Base-by-base conservation (phyloP, 2,113 vertebrate species). In the Labrus mixtus region DNA sequence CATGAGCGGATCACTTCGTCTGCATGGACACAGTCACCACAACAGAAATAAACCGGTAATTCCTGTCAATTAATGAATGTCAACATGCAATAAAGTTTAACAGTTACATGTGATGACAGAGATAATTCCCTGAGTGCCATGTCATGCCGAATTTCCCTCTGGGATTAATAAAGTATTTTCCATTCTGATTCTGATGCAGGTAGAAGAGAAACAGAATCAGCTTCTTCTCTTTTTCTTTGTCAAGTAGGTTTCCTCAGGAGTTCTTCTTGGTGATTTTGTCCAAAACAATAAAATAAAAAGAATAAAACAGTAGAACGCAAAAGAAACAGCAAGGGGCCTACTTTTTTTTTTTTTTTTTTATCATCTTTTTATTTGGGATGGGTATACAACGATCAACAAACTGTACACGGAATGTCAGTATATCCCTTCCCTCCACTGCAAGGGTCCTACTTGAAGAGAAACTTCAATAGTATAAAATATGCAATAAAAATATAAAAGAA, bases 31-130 rank as follows among this genome's bases (percentile, higher is more conserved):
- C 19, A 23, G 37, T 25, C 43, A 59, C 39, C 33, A n/a, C 55
- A n/a, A 11, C 22, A 25, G 23, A 41, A 54, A 59, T 16, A 37
- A 1, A 45, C 9, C 25, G 17, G 39, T 76, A 39, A 17, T 73
- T 59, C 12, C n/a, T 54, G 41, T 56, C 39, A 20, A 61, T 41
- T 43, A 54, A 17, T 4, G 58, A 22, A 56, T n/a, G 37, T 46
- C 19, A 56, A 59, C n/a, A 54, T 54, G 45, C 11, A 61, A n/a
- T 67, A 39, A 75, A 43, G 37, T 36, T 73, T 36, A 51, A 39
- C 8, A 12, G 6, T 54, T 68, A 17, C 20, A 39, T 51, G 51
- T 9, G 36, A 19, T 56, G 12, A 12, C 2, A 23, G 10, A 61
- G 57, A 55, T 33, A 45, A 68, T 65, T 22, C 10, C 39, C 48